phyloP scores from a whole-genome alignment of 1,140 invertebrate genomes.

The Vollenhovia emeryi region DNA sequence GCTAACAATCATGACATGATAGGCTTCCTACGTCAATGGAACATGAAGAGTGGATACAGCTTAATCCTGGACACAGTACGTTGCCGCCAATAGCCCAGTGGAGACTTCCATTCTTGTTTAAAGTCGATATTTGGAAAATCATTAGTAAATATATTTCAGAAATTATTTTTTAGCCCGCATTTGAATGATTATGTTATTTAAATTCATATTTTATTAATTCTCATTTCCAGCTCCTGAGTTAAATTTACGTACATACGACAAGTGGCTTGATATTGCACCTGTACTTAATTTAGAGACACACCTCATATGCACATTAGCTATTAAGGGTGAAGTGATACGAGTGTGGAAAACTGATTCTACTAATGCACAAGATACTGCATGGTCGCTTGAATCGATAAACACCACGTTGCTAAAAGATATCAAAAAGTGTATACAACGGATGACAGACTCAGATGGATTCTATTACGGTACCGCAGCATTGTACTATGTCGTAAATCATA shows the following conservation, averaged over 20 bases:
- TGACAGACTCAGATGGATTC: constrained; percentile 75
- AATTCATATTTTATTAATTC: constrained; percentile 40
- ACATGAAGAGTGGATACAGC: constrained; percentile 78
- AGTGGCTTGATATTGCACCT: constrained; percentile 82
- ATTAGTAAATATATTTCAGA: constrained; percentile 72
- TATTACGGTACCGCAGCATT: constrained; percentile 80
- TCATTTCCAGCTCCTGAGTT: constrained; percentile 80
- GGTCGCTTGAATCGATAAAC: constrained; percentile 76
- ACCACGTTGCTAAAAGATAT: constrained; percentile 79
- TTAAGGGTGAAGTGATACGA: constrained; percentile 77
- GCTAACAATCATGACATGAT: neutral
- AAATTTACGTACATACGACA: constrained; percentile 82
- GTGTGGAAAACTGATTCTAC: constrained; percentile 63
- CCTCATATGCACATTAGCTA: constrained; percentile 81
- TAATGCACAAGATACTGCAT: constrained; percentile 61
- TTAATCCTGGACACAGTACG: constrained; percentile 74
- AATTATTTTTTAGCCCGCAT: constrained; percentile 2
- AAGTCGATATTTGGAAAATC: constrained; percentile 76
- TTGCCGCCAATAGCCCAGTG: constrained; percentile 82
- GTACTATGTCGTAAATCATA: constrained; percentile 82
- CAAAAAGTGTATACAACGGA: constrained; percentile 79
- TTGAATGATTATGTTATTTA: constrained; percentile 1
- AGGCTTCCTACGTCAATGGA: constrained; percentile 79
- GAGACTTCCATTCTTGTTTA: constrained; percentile 80
- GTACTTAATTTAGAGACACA: constrained; percentile 79